These are phyloP conservation scores for Aphodius granarius DNA, from an alignment of 2,888 invertebrate genomes.

Conservation along the genomic window DNA sequence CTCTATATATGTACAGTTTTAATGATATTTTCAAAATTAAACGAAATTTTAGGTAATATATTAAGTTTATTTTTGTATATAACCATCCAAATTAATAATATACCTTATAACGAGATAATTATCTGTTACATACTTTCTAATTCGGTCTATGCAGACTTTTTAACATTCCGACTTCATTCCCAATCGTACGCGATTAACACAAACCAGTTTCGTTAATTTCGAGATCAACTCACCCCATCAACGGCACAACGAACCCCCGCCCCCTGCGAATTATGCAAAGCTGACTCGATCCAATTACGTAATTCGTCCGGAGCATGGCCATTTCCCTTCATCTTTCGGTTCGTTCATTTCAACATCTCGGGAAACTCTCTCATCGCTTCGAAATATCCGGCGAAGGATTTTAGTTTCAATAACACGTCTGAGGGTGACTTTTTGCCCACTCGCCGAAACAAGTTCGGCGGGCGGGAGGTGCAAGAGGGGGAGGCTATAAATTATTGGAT, in stretches of 20 bases:
- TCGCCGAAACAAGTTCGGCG: neutral
- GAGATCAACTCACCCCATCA: conserved; percentile 9
- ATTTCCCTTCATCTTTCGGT: neutral
- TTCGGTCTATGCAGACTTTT: too few relatives aligned
- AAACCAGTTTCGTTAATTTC: conserved; percentile 10
- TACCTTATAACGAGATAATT: too few relatives aligned
- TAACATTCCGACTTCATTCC: too few relatives aligned
- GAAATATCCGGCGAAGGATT: neutral
- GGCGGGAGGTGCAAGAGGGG: neutral
- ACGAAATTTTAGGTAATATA: too few relatives aligned
- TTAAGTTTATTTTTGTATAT: too few relatives aligned
- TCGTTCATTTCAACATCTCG: neutral
- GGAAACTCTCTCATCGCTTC: neutral
- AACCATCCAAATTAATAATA: too few relatives aligned
- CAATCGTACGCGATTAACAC: neutral
- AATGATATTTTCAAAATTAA: too few relatives aligned
- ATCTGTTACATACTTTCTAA: too few relatives aligned
- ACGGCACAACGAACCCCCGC: conserved; percentile 7
- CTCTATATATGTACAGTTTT: too few relatives aligned
- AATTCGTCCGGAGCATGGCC: neutral
- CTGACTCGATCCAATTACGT: neutral
- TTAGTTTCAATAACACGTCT: neutral
- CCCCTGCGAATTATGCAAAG: neutral
- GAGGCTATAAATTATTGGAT: neutral
- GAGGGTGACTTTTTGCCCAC: neutral